These are phyloP conservation scores for Cyanocitta stelleri DNA, from an alignment of 2,113 vertebrate genomes.

Conservation along the genomic window DNA sequence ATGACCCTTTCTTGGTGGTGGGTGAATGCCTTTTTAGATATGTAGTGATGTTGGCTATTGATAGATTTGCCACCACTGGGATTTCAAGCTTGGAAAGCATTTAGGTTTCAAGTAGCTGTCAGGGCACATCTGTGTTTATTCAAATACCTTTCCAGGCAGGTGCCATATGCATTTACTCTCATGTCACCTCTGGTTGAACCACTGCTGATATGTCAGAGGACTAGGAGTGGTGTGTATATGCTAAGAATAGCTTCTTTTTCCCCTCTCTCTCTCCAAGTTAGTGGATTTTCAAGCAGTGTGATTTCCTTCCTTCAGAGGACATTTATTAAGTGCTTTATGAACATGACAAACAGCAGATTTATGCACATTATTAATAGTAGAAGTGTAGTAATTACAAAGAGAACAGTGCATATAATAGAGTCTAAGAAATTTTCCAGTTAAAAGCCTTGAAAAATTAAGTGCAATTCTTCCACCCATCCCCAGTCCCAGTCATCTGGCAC, in stretches of 20 bases:
- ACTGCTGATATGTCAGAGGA: neutral
- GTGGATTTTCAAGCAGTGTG: neutral
- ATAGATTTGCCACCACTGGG: neutral
- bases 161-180: conserved; percentile 42
- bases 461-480: neutral
- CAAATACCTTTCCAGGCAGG: conserved; percentile 7
- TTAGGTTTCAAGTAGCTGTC: conserved; percentile 48
- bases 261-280: neutral
- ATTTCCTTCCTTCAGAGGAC: neutral
- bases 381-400: conserved; percentile 12
- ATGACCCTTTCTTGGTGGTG: neutral
- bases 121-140: conserved; percentile 33
- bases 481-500: neutral
- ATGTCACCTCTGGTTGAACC: conserved; percentile 26
- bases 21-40: neutral
- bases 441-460: conserved; percentile 32
- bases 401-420: neutral
- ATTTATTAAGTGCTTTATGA: neutral
- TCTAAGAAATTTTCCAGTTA: conserved; percentile 4
- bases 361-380: neutral
- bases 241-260: conserved; percentile 32
- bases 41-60: neutral
- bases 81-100: conserved; percentile 16
- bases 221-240: neutral
- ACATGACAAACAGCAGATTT: conserved; percentile 3